Evolutionary conservation across 2,797 vertebrate species (phyloP).

Genomic region (Anableps anableps): DNA sequence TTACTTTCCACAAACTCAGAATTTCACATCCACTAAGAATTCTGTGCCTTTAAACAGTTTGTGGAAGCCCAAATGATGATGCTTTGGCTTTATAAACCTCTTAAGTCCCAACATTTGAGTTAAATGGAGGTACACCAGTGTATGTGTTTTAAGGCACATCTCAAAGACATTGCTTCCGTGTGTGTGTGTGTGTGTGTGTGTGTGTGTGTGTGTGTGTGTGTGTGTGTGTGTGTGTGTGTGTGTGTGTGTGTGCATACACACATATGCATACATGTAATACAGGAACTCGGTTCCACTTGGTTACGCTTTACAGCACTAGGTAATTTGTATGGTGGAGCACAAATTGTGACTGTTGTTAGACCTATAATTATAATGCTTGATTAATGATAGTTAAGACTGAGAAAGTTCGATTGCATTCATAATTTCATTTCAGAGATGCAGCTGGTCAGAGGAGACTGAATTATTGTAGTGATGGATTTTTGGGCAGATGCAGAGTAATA

Average conservation of each 20-base stretch:
- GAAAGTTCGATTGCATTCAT: conserved; percentile 6
- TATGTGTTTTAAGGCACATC: no score
- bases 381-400: conserved; percentile 17
- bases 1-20: no score
- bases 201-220: no score
- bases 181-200: no score
- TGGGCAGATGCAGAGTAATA: conserved; percentile 8
- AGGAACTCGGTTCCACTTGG: not conserved
- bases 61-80: no score
- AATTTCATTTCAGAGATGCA: conserved; percentile 24
- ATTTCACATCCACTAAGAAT: no score
- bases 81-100: no score
- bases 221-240: no score
- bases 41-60: no score
- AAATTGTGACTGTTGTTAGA: not conserved
- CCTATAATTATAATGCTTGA: conserved; percentile 7
- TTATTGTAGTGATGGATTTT: conserved; percentile 8
- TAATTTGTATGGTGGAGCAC: not conserved
- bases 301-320: not conserved
- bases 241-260: not conserved
- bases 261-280: not conserved
- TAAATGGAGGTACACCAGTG: no score
- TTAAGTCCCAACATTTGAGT: no score
- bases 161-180: no score
- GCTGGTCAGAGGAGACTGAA: conserved; percentile 6